Percentiles rank a stretch among this genome's conserved stretches.
Conservation (phyloP, 2,797 vertebrate species). For the Cetoscarus ocellatus region DNA sequence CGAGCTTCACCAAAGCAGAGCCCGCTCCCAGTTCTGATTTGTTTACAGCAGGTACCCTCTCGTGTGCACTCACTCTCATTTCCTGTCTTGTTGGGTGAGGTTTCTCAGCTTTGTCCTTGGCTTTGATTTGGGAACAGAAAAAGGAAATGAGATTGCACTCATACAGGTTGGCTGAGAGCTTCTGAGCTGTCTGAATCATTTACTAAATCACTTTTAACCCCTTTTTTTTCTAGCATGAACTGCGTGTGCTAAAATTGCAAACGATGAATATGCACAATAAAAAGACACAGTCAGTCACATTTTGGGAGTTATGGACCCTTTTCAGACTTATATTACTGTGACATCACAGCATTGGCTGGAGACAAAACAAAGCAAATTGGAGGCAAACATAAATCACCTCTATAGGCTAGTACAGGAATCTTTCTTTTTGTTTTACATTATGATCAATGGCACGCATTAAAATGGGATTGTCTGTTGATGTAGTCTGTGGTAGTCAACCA, state of each 20-base stretch:
- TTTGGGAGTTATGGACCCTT: background rate
- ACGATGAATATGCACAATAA: conserved; percentile 40
- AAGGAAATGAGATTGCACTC: conserved; percentile 50
- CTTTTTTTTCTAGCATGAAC: conserved; percentile 59
- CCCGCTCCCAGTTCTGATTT: conserved; percentile 91
- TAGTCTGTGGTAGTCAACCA: too few species aligned
- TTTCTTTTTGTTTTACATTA: too few species aligned
- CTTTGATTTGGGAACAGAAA: conserved; percentile 41
- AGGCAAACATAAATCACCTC: too few species aligned
- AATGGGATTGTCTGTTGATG: too few species aligned
- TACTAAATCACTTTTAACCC: conserved; percentile 39
- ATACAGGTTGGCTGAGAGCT: conserved; percentile 53
- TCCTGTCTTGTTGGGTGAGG: conserved; percentile 56
- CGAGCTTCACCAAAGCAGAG: conserved; percentile 85
- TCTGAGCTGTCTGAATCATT: conserved; percentile 46
- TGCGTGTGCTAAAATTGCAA: conserved; percentile 40
- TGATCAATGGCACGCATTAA: too few species aligned
- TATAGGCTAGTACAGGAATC: too few species aligned
- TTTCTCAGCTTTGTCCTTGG: conserved; percentile 56
- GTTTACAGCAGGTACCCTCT: conserved; percentile 94
- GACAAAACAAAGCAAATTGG: too few species aligned
- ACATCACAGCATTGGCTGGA: too few species aligned
- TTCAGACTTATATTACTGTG: too few species aligned
- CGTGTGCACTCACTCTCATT: conserved; percentile 47
- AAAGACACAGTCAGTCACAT: conserved; percentile 17